phyloP scores from a whole-genome alignment of 1,140 invertebrate species.

The Lasioglossum albipes region DNA sequence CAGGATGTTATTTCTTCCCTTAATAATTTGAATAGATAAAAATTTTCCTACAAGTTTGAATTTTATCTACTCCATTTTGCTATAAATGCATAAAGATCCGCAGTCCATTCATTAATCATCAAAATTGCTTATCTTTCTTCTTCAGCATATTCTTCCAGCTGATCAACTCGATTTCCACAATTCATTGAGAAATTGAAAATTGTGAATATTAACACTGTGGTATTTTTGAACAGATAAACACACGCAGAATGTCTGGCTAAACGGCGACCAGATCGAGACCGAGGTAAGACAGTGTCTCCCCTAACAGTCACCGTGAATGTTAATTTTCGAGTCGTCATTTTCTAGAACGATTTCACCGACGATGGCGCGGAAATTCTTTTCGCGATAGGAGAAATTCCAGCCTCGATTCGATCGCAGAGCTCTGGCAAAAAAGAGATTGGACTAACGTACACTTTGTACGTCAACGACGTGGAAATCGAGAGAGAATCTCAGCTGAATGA shows the following conservation, averaged over 20 bases:
- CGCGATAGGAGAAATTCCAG: conserved; percentile 80
- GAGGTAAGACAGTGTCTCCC: conserved; percentile 63
- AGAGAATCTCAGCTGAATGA: conserved; percentile 52
- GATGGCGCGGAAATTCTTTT: conserved; percentile 90
- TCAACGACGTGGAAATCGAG: conserved; percentile 70
- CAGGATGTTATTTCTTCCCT: no score
- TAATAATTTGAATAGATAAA: no score
- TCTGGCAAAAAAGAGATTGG: conserved; percentile 72
- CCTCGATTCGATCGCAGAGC: conserved; percentile 82
- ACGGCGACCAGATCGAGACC: conserved; percentile 85
- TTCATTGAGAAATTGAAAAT: no score
- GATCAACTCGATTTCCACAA: no score
- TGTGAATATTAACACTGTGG: background rate
- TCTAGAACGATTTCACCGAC: conserved; percentile 88
- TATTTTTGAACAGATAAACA: conserved; percentile 86
- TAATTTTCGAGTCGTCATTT: background rate
- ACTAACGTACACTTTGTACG: conserved; percentile 71
- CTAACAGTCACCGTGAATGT: background rate
- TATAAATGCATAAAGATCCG: no score
- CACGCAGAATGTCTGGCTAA: conserved; percentile 88
- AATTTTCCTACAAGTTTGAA: no score
- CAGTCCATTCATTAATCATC: no score
- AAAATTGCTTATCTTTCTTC: no score
- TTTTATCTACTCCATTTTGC: no score
- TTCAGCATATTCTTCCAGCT: no score